phyloP scores from a whole-genome alignment of 2,113 vertebrate genomes.

The Anarhynchus alexandrinus region DNA sequence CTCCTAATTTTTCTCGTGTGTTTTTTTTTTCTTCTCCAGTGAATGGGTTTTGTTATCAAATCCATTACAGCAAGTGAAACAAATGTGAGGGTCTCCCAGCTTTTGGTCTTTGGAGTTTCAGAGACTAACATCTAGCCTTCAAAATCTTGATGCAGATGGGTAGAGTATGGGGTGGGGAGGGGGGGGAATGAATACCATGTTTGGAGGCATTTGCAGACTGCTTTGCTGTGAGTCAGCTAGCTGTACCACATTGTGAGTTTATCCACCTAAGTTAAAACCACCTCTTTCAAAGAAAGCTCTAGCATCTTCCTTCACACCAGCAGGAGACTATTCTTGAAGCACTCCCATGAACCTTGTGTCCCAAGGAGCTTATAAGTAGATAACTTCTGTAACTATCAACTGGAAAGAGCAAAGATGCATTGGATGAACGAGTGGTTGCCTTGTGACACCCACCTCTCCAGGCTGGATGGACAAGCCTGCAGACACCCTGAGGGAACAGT shows the following conservation, averaged over 20 bases:
- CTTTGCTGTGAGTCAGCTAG: background rate
- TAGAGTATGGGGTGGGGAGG: background rate
- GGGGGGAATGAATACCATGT: rapidly evolving
- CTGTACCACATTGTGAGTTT: background rate
- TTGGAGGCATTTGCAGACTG: background rate
- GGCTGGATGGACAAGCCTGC: background rate
- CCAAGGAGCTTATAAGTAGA: background rate
- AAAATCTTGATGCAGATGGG: background rate
- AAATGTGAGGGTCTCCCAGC: background rate
- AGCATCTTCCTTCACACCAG: background rate
- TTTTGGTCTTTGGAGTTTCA: background rate
- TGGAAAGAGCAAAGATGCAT: background rate
- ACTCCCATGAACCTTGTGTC: background rate
- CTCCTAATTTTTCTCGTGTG: background rate
- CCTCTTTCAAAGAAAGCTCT: background rate
- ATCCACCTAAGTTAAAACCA: background rate
- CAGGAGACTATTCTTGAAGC: background rate
- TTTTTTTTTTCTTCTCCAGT: background rate
- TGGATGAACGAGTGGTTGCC: rapidly evolving
- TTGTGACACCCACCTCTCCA: background rate
- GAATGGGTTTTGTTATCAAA: background rate
- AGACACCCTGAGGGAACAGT: rapidly evolving
- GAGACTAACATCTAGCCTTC: background rate
- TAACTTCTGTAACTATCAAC: background rate
- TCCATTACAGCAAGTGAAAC: background rate